Evolutionary conservation across 2,113 vertebrate species (phyloP), one percentile per base, ranked within the genome.

Genomic region (Seriola dumerili): DNA sequence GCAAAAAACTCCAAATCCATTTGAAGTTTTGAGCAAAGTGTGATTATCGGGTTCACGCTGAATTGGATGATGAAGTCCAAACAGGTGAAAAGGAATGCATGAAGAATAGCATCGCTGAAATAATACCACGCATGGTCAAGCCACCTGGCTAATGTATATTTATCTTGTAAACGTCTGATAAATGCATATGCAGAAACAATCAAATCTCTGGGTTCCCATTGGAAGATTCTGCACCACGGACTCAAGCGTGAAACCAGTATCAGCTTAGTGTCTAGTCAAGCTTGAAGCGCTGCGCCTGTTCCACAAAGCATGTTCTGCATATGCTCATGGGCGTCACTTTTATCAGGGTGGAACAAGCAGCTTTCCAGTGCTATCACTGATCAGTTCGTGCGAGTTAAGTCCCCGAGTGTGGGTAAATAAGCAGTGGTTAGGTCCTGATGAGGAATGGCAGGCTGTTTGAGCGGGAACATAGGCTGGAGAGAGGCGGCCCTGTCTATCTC

Each of bases 181-280:
- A 94, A 95, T 94, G 94, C 93, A 93, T 88, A 85, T 90, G 93
- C 93, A 94, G 93, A 94, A 95, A 95, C 93, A 95, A 95, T 95
- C 94, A 94, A 93, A 94, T 93, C 93, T 86, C 73, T 2, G 34
- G 59, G 70, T 85, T 91, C 90, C 87, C 86, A 89, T 88, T 94
- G 92, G 89, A 88, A 92, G 88, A 89, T 89, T 88, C 71, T 44
- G 71, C 68, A 38, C 89, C 71, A 85, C 6, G 84, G 94, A 87
- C 88, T 93, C 90, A 90, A 94, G 92, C 94, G 92, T 95, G 93
- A 95, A 95, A 95, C 87, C 90, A 93, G 93, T 95, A 95, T 95
- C 95, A 94, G 94, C 94, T 95, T 94, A 94, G 93, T 90, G 93
- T 91, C 93, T 91, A 93, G 94, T 94, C 91, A 81, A 93, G 92